Percentiles rank a stretch among this genome's conserved stretches.
These are phyloP conservation scores for Montipora capricornis DNA, from an alignment of 64 coral and sea anemone genomes.

Conservation along the genomic window DNA sequence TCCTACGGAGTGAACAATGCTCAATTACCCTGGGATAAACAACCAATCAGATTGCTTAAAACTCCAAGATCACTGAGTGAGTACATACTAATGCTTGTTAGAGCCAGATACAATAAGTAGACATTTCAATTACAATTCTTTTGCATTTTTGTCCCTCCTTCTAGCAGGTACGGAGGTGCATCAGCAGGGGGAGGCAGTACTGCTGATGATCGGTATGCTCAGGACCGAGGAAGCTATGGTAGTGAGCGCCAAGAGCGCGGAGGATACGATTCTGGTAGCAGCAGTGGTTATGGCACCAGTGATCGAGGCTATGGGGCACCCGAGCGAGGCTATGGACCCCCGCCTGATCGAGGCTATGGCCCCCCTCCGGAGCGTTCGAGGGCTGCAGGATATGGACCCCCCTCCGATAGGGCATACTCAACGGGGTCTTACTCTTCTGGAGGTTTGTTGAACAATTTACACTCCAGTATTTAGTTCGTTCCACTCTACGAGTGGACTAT, in stretches of 20 bases:
- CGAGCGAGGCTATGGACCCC: slow-evolving; percentile 29
- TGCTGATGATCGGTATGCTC: slow-evolving; percentile 31
- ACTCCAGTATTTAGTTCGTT: not conserved
- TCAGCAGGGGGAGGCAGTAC: not conserved
- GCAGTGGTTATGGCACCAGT: slow-evolving; percentile 27
- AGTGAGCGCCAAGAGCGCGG: slow-evolving; percentile 59
- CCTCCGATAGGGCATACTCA: slow-evolving; percentile 44
- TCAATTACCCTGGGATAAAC: too few relatives aligned
- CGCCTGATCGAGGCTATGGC: slow-evolving; percentile 69
- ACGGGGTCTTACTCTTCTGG: slow-evolving; percentile 51
- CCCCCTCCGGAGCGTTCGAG: slow-evolving; percentile 55
- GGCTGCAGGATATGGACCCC: slow-evolving; percentile 29
- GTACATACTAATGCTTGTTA: too few relatives aligned
- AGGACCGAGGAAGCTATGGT: slow-evolving; percentile 41
- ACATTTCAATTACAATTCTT: not conserved
- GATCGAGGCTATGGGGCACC: slow-evolving; percentile 60
- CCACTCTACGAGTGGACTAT: not conserved
- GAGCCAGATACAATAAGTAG: too few relatives aligned
- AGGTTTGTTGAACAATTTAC: slow-evolving; percentile 1
- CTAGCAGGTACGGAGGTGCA: slow-evolving; percentile 40
- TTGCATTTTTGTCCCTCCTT: not conserved
- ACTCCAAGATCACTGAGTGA: too few relatives aligned
- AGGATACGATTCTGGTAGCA: slow-evolving; percentile 56
- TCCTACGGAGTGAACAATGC: too few relatives aligned
- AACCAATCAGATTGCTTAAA: too few relatives aligned